Base-by-base conservation (phyloP, 2,888 invertebrate species). In the Eristalis arbustorum region DNA sequence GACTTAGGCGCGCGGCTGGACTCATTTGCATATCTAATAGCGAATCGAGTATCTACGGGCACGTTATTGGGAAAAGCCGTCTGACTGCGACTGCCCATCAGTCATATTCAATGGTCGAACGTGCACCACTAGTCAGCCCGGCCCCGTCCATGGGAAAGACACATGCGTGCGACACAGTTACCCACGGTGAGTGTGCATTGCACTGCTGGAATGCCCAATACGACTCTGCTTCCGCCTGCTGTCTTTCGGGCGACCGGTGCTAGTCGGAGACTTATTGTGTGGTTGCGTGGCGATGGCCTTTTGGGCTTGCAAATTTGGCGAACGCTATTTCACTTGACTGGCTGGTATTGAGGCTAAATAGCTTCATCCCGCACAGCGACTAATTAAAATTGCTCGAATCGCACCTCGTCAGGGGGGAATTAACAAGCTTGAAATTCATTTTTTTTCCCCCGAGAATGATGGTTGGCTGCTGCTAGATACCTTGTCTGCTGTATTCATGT, bases 241-340 rank as follows among this genome's bases (percentile, higher is more conserved):
- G 62, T 28, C 63, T 80, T 71, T 80, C 76, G 13, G 13, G 8
- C 31, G 13, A 37, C 56, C 6, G 49, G 49, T 18, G 4, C 18
- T 1, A 62, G 61, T 67, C 57, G 62, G 73, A 82, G 77, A 73
- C 77, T 77, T 82, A 78, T 82, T 77, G 77, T 37, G 64, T 68
- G 2, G 25, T 25, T 1, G 69, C 25, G 49, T 25, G 23, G 37
- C 31, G 61, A 56, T 40, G 74, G 68, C 80, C 80, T 79, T 37
- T 63, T 85, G 34, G 40, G 64, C 81, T 85, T 85, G 85, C 85
- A 85, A 81, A 82, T 85, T 85, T 85, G 85, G 85, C 61, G 18
- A 49, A 82, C 78, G 77, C 66, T 82, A 85, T 85, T 76, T 37
- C 72, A 81, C 67, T 75, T 34, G 62, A 62, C 23, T 59, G 14